Conservation (phyloP, 30 jellyfish, hydroid and myxozoan genomes). For the Aurelia aurita complex sp. Pacific region DNA sequence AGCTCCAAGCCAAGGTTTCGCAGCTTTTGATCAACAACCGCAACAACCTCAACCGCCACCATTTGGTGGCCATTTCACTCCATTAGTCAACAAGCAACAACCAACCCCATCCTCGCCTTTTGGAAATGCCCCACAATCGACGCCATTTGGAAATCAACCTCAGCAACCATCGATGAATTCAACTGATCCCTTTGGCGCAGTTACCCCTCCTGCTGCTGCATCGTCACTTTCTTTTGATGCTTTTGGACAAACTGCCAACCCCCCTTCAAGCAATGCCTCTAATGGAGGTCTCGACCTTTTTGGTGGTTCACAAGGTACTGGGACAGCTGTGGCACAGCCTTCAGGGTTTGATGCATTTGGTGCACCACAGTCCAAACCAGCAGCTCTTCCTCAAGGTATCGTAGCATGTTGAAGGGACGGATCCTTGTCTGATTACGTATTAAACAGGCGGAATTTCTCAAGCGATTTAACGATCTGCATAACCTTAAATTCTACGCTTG, state of each 20-base stretch:
- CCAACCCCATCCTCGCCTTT: neutral
- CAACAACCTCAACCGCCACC: conserved; percentile 29
- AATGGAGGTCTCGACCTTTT: conserved; percentile 22
- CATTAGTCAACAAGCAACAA: conserved; percentile 20
- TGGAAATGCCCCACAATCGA: conserved; percentile 26
- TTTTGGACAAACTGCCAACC: conserved; percentile 44
- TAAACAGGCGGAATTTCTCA: no score
- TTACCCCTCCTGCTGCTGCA: conserved; percentile 50
- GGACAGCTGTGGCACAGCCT: neutral
- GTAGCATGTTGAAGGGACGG: no score
- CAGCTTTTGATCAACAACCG: conserved; percentile 33
- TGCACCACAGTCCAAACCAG: conserved; percentile 8
- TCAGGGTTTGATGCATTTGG: conserved; percentile 24
- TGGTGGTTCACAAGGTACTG: neutral
- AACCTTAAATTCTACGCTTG: no score
- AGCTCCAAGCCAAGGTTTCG: conserved; percentile 29
- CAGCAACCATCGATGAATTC: neutral
- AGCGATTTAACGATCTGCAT: no score
- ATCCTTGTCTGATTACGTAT: no score
- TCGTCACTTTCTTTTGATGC: conserved; percentile 59
- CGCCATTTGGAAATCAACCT: conserved; percentile 29
- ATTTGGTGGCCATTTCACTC: conserved; percentile 56
- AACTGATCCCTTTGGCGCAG: conserved; percentile 46
- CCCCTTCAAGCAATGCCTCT: conserved; percentile 10
- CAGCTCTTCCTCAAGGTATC: conserved; percentile 11